Evolutionary conservation across 2,888 invertebrate species (phyloP).

Genomic region (Dermolepida albohirtum): DNA sequence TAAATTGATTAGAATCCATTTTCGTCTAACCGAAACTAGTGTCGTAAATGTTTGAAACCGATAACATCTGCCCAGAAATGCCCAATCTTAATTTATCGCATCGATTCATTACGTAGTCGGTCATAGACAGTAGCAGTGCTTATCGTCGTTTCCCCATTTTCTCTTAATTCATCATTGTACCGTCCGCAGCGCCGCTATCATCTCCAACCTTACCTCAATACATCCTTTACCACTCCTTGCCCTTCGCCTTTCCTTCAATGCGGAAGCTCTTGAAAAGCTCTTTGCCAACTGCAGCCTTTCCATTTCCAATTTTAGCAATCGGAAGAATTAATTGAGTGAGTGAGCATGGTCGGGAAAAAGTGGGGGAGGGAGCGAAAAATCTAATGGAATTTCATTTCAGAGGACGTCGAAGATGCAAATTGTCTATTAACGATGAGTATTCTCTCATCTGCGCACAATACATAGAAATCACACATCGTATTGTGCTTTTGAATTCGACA

Average conservation of each 20-base stretch:
- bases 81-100: not conserved
- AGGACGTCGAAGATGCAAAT: constrained; percentile 32
- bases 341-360: constrained; percentile 18
- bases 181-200: constrained; percentile 1
- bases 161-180: constrained; percentile 32
- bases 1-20: too few species aligned
- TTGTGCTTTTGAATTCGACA: not conserved
- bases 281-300: constrained; percentile 34
- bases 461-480: not conserved
- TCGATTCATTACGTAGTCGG: not conserved
- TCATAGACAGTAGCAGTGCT: constrained; percentile 1
- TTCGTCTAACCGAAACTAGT: too few species aligned
- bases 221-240: not conserved
- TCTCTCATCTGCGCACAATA: constrained; percentile 7
- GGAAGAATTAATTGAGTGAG: constrained; percentile 36
- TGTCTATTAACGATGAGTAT: constrained; percentile 33
- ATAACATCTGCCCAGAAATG: not conserved
- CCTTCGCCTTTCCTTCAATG: not conserved
- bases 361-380: constrained; percentile 7
- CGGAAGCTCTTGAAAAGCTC: constrained; percentile 16
- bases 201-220: constrained; percentile 10
- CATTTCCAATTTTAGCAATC: constrained; percentile 35
- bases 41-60: not conserved
- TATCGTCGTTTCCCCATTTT: not conserved
- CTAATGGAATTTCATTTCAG: constrained; percentile 31